Conservation (phyloP, 2,113 vertebrate genomes). For the Cebus imitator region DNA sequence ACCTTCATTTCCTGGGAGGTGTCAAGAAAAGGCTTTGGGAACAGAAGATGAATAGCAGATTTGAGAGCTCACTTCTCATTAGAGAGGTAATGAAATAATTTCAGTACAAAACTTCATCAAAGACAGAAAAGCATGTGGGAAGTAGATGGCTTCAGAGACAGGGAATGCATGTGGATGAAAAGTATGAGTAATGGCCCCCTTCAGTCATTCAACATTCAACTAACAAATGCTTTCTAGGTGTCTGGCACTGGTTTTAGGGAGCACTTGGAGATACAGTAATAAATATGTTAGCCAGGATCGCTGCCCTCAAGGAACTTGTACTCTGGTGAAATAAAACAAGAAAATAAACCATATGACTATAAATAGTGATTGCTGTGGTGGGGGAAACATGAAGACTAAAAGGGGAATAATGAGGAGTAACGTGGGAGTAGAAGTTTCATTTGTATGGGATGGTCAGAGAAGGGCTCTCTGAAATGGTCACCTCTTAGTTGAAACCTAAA, state of each 20-base stretch:
- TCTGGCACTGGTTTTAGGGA: neutral
- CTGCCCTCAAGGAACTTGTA: neutral
- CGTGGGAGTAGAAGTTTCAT: neutral
- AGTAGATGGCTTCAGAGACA: neutral
- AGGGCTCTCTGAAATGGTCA: neutral
- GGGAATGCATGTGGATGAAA: neutral
- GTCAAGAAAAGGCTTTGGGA: neutral
- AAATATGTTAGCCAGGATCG: neutral
- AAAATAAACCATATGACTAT: neutral
- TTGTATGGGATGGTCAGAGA: neutral
- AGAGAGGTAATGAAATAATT: neutral
- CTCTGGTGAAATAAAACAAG: neutral
- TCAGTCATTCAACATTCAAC: neutral
- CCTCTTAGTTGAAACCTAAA: neutral
- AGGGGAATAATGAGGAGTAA: neutral
- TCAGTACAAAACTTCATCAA: neutral
- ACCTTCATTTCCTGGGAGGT: neutral
- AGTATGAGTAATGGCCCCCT: accelerated
- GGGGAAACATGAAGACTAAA: neutral
- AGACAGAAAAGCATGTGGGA: neutral
- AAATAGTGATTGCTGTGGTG: neutral
- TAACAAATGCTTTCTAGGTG: neutral
- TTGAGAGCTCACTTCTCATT: neutral
- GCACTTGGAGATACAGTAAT: neutral
- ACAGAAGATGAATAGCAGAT: neutral